Percentiles rank a stretch among this genome's conserved stretches.
These are phyloP conservation scores for Spodoptera exigua DNA, from an alignment of 2,888 invertebrate species.

Conservation along the genomic window DNA sequence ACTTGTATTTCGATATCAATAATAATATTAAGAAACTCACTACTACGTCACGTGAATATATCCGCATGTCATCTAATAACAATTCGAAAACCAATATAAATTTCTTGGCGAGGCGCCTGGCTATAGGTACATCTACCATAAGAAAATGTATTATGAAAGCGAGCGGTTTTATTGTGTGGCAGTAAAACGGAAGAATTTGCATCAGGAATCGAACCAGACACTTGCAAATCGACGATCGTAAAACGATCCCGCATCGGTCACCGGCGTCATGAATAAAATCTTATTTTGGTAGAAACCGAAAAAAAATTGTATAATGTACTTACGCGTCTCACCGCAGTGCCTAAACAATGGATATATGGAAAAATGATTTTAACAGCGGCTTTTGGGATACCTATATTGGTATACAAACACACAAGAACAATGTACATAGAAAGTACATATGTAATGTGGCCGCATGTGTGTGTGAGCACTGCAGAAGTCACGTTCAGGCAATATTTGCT, in stretches of 20 bases:
- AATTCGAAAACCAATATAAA: constrained; percentile 71
- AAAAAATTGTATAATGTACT: constrained; percentile 39
- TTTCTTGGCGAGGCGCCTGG: constrained; percentile 65
- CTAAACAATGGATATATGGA: constrained; percentile 29
- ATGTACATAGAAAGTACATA: constrained; percentile 26
- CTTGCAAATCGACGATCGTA: constrained; percentile 83
- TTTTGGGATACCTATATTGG: constrained; percentile 29
- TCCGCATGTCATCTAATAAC: constrained; percentile 68
- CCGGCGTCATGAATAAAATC: constrained; percentile 80
- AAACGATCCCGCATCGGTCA: constrained; percentile 79
- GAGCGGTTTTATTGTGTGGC: constrained; percentile 77
- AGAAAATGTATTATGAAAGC: constrained; percentile 79
- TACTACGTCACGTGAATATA: constrained; percentile 55
- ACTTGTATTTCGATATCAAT: background rate
- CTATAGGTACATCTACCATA: constrained; percentile 55
- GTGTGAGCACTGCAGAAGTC: constrained; percentile 70
- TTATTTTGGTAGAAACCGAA: constrained; percentile 48
- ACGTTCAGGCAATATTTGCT: constrained; percentile 86
- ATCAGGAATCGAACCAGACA: constrained; percentile 80
- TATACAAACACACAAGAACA: constrained; percentile 38
- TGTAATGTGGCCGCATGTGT: constrained; percentile 49
- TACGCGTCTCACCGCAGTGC: constrained; percentile 23
- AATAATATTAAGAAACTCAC: constrained; percentile 8
- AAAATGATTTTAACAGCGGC: constrained; percentile 28
- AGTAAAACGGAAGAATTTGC: constrained; percentile 80